These are phyloP conservation scores for Protobothrops flavoviridis DNA, from an alignment of 2,113 vertebrate genomes.

Conservation along the genomic window DNA sequence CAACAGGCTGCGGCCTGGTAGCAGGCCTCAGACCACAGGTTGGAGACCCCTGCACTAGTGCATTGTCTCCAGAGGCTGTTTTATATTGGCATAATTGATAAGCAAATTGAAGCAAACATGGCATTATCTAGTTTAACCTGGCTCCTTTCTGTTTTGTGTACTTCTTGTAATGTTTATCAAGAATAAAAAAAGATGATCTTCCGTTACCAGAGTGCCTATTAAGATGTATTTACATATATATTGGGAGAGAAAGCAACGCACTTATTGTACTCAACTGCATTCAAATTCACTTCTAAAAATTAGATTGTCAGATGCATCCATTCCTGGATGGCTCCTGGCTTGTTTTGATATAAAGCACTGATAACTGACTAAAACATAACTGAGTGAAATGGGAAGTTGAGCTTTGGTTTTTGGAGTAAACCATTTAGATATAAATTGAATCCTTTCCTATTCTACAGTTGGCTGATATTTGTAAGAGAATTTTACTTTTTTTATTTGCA, in stretches of 20 bases:
- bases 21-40: too few species aligned
- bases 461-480: conserved; percentile 32
- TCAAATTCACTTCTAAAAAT: not conserved
- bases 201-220: not conserved
- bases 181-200: not conserved
- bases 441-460: conserved; percentile 45
- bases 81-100: conserved; percentile 14
- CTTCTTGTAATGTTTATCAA: not conserved
- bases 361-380: conserved; percentile 34
- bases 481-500: not conserved
- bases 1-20: too few species aligned
- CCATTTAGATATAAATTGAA: conserved; percentile 31
- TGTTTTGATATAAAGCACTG: conserved; percentile 42
- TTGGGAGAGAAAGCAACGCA: conserved; percentile 2
- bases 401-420: not conserved
- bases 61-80: not conserved
- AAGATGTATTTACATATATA: not conserved
- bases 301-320: conserved; percentile 22
- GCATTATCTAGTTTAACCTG: not conserved
- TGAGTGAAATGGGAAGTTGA: conserved; percentile 40
- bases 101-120: not conserved
- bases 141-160: not conserved
- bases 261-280: not conserved
- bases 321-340: conserved; percentile 38
- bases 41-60: too few species aligned